These are phyloP conservation scores for Scaptomyza caliginosa DNA, from an alignment of 2,888 invertebrate species.

Conservation along the genomic window DNA sequence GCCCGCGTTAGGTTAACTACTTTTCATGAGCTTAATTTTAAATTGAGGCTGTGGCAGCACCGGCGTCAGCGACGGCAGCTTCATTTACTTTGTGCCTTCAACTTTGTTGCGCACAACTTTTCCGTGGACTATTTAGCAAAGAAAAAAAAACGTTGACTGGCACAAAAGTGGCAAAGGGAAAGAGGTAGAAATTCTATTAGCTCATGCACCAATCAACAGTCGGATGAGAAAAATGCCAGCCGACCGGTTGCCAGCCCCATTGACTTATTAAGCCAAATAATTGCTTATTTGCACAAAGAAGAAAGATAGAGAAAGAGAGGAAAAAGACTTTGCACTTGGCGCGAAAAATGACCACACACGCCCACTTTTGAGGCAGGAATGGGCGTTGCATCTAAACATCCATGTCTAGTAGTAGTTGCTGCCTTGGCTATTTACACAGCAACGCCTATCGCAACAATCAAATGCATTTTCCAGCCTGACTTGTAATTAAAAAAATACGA, in stretches of 20 bases:
- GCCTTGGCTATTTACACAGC: constrained; percentile 38
- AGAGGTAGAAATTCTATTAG: constrained; percentile 65
- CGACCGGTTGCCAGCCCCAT: constrained; percentile 65
- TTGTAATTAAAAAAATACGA: constrained; percentile 55
- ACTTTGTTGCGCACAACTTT: constrained; percentile 73
- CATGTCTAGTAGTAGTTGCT: constrained; percentile 22
- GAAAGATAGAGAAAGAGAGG: neutral
- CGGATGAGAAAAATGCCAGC: constrained; percentile 14
- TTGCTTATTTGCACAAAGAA: constrained; percentile 70
- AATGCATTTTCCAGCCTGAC: constrained; percentile 36
- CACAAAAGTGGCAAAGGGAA: neutral
- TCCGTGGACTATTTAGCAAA: constrained; percentile 66
- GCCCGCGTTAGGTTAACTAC: constrained; percentile 71
- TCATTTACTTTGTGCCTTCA: constrained; percentile 74
- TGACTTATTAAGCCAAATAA: constrained; percentile 77
- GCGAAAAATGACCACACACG: constrained; percentile 70
- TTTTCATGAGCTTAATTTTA: constrained; percentile 78
- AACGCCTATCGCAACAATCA: constrained; percentile 52
- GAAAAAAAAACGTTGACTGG: constrained; percentile 27
- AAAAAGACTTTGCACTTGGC: constrained; percentile 56
- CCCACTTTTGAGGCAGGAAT: constrained; percentile 35
- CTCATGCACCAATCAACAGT: constrained; percentile 46
- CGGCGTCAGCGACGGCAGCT: constrained; percentile 57
- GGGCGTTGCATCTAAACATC: constrained; percentile 44
- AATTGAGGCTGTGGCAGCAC: constrained; percentile 67